phyloP scores from a whole-genome alignment of 2,797 vertebrate species.

The Florisuga fusca region DNA sequence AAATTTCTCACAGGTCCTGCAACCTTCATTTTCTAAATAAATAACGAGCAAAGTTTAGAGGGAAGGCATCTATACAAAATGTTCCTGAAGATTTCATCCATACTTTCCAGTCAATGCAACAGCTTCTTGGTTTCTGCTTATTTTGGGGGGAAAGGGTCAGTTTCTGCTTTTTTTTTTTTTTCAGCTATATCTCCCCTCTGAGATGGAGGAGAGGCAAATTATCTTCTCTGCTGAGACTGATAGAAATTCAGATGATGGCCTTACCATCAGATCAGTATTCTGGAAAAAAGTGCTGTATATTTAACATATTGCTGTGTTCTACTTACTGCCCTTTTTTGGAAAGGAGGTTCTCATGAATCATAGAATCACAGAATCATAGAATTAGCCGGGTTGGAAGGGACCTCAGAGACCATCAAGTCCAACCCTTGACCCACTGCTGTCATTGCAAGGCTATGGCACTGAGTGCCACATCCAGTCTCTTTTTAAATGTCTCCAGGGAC shows the following conservation, averaged over 20 bases:
- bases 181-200: neutral
- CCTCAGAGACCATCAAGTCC: too few relatives aligned
- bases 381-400: too few relatives aligned
- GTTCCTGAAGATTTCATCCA: neutral
- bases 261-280: neutral
- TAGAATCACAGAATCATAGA: too few relatives aligned
- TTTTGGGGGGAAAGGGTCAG: neutral
- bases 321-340: neutral
- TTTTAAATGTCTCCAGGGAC: too few relatives aligned
- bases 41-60: neutral
- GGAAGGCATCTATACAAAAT: too few relatives aligned
- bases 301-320: neutral
- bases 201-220: neutral
- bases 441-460: too few relatives aligned
- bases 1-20: neutral
- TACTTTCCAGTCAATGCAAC: neutral
- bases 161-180: neutral
- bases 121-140: neutral
- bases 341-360: neutral
- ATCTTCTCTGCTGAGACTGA: neutral
- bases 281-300: neutral
- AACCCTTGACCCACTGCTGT: too few relatives aligned
- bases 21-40: neutral
- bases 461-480: too few relatives aligned
- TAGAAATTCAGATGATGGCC: neutral